phyloP scores from a whole-genome alignment of 1,140 invertebrate genomes.

The Rhopalosiphum maidis region DNA sequence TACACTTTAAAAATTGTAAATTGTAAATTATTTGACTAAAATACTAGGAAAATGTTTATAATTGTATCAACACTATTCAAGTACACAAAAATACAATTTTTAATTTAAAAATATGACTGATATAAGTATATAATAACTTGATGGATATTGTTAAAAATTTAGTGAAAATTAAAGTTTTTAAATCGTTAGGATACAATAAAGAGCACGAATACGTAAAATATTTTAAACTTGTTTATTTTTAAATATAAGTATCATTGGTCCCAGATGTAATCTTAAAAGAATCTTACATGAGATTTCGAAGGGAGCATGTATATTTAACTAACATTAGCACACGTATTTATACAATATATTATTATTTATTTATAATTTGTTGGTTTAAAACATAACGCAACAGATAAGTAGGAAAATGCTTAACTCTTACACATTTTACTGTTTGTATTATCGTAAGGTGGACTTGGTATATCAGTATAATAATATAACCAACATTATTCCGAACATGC shows the following conservation, averaged over 20 bases:
- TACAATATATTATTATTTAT: background rate
- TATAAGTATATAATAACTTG: too few species aligned
- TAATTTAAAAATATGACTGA: too few species aligned
- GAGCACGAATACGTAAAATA: background rate
- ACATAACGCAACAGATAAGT: background rate
- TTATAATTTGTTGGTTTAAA: background rate
- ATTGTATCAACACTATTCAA: too few species aligned
- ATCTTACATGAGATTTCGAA: background rate
- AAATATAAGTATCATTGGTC: background rate
- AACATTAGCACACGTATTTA: too few species aligned
- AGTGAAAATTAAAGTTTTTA: background rate
- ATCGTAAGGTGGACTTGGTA: background rate
- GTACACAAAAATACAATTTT: too few species aligned
- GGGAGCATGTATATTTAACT: conserved; percentile 10
- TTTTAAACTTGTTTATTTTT: conserved; percentile 20
- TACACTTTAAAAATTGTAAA: too few species aligned
- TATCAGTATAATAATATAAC: background rate
- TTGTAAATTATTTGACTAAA: too few species aligned
- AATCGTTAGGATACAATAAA: background rate
- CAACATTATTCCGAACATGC: background rate
- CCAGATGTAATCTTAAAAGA: conserved; percentile 29
- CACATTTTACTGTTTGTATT: background rate
- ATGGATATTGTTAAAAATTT: background rate
- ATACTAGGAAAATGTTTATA: too few species aligned
- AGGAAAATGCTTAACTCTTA: background rate